Base-by-base conservation (phyloP, 2,888 invertebrate species). In the Rhagonycha fulva region DNA sequence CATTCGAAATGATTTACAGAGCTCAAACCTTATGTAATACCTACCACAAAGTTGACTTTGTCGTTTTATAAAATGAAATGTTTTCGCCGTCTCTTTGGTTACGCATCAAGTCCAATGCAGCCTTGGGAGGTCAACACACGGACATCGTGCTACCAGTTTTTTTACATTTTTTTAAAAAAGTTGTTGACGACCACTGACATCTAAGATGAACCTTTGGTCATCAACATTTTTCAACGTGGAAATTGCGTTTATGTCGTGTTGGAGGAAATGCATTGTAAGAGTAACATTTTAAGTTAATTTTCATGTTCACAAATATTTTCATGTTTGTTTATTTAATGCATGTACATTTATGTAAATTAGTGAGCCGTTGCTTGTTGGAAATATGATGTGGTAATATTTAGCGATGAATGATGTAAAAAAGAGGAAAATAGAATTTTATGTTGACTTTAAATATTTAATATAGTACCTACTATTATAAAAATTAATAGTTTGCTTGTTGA, bases 111-210 rank as follows among this genome's bases (percentile, higher is more conserved):
- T 75, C 75, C 71, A 47, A n/a, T 72, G 75, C 75, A 75, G 72
- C 72, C 75, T 75, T 75, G 75, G 62, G 75, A 75, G 75, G 75
- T 75, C 75, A 75, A 75, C 75, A 75, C 62, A 72, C 75, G 75
- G 62, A 75, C 68, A 66, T 69, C 72, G 69, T 28, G 75, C 75
- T 75, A 75, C 75, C 72, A 75, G 75, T 72, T 75, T 72, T 75
- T 63, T 63, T 63, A 24, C 63, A 63, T 61, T 32, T 71, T 32
- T 71, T 68, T 63, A 72, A 72, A 72, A 24, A 63, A 24, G 63
- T 63, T 63, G 63, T 23, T 62, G 62, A 62, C 23, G 62, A 63
- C 63, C 63, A 63, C 23, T 24, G 63, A 63, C 63, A 63, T 63
- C 24, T 24, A 63, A 63, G 23, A 63, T 63, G 24, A 63, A 63